Conservation (phyloP, 2,888 invertebrate genomes). For the Acheta domesticus region DNA sequence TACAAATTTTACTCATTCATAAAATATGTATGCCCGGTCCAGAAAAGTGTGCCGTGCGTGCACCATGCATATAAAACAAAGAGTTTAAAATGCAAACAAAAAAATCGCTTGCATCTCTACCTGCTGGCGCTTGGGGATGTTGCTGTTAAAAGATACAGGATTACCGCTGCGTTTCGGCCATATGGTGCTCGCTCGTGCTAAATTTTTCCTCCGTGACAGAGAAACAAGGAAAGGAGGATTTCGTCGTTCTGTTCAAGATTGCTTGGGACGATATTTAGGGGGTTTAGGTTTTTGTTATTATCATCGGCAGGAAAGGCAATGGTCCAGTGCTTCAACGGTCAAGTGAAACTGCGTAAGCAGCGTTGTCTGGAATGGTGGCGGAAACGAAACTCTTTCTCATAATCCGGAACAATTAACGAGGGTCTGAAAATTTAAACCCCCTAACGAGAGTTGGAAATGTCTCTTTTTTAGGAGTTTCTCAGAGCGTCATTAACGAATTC, state of each 20-base stretch:
- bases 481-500: too few relatives aligned
- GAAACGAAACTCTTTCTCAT: neutral
- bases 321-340: neutral
- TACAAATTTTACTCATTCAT: constrained; percentile 18
- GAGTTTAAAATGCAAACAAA: neutral
- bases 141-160: neutral
- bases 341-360: neutral
- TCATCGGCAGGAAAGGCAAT: neutral
- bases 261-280: too few relatives aligned
- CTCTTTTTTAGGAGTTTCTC: neutral
- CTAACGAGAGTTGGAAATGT: neutral
- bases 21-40: neutral
- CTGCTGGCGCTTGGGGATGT: neutral
- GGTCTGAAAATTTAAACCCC: constrained; percentile 11
- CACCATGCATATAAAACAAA: neutral
- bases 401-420: neutral
- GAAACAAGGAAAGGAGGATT: too few relatives aligned
- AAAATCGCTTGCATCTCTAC: neutral
- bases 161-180: neutral
- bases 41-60: neutral
- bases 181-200: too few relatives aligned
- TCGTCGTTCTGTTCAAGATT: too few relatives aligned
- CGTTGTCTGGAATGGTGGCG: neutral
- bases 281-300: too few relatives aligned
- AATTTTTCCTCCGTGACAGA: too few relatives aligned